Evolutionary conservation across 2,888 invertebrate species (phyloP), one percentile per base, ranked within the genome.

Genomic region (Xanthia togata): DNA sequence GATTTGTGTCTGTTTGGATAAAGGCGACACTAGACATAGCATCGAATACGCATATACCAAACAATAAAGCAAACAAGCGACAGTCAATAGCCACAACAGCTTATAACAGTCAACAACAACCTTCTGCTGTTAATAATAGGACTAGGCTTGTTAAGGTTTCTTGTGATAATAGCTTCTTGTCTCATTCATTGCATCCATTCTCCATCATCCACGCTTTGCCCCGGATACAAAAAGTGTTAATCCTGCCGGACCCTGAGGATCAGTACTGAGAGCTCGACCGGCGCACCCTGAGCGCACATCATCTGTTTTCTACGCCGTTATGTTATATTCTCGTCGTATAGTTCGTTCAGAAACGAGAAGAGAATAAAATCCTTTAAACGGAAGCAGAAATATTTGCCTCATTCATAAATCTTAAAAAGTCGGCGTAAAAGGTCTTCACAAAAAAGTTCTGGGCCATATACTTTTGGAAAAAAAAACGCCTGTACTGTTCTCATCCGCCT

Each of bases 401-500:
- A 53, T 53, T 44, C 38, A 73, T 38, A 35, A 35, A 47, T 38
- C 17, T 38, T 20, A 38, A 50, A 31, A 31, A 67, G 2, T 14
- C 12, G 8, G 47, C 31, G 35, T 44, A 5, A n/a, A 57, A 57
- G 50, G 41, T 74, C 31, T 35, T 62, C 53, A 1, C 14, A 6
- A 74, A 74, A 35, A 23, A 75, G 17, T 53, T 55, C 26, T 17
- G 0, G 23, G 47, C 8, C 38, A 72, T 20, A 23, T 47, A 47
- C n/a, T 11, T 41, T 31, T 38, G 59, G 35, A 44, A 79, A 76
- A 72, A 31, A 67, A 81, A 44, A 44, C 57, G 62, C 12, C 14
- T 67, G 67, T 41, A 53, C 78, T 68, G 57, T 65, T 84, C 64
- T 11, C 74, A 44, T 71, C 75, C 67, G 87, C 53, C 76, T 79